These are phyloP conservation scores for Xerus rutilus DNA, from an alignment of 2,797 vertebrate genomes.

Conservation along the genomic window DNA sequence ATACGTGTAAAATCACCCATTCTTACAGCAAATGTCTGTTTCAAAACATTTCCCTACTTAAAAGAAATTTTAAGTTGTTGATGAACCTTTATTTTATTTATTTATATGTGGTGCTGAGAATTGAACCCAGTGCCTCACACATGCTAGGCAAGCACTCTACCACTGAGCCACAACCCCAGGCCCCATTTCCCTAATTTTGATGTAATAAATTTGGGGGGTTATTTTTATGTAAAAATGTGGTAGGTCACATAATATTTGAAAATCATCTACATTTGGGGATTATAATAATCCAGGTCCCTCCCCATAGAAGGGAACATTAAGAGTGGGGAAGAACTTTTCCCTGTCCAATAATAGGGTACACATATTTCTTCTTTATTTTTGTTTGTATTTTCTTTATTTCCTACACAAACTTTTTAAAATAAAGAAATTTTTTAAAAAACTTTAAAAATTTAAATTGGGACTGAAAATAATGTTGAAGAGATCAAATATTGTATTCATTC, in stretches of 20 bases:
- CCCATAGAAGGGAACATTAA: not conserved
- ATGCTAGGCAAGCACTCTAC: too few relatives aligned
- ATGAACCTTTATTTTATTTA: too few relatives aligned
- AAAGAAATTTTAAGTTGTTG: too few relatives aligned
- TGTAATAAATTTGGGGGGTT: not conserved
- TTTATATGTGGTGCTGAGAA: too few relatives aligned
- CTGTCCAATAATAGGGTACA: not conserved
- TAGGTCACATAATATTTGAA: not conserved
- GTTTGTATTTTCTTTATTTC: conserved; percentile 20
- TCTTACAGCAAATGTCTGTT: not conserved
- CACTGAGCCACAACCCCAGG: too few relatives aligned
- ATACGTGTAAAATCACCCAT: conserved; percentile 5
- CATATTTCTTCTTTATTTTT: not conserved
- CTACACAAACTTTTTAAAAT: not conserved
- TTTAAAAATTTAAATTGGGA: not conserved
- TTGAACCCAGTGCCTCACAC: too few relatives aligned
- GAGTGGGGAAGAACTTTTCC: not conserved
- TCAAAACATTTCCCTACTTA: not conserved
- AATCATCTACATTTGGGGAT: not conserved
- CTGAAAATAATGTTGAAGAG: conserved; percentile 30
- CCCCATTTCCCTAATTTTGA: not conserved
- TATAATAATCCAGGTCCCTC: not conserved
- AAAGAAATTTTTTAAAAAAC: not conserved
- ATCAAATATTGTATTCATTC: conserved; percentile 45
- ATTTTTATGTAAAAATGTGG: not conserved